Evolutionary conservation across 2,113 vertebrate species (phyloP).

Genomic region (Vimba vimba): DNA sequence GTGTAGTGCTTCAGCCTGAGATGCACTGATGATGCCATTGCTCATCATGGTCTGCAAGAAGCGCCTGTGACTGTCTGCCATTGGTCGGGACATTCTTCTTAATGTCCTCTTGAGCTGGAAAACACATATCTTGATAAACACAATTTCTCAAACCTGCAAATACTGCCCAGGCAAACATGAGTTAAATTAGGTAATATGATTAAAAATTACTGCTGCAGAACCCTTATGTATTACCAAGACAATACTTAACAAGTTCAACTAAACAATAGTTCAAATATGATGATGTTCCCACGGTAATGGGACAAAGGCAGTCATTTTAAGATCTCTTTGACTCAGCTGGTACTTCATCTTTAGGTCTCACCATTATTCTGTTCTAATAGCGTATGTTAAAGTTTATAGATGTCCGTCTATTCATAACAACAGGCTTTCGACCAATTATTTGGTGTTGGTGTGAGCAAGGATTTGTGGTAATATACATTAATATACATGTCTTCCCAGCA

Average conservation of each 20-base stretch:
- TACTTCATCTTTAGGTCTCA: too few species aligned
- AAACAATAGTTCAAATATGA: not conserved
- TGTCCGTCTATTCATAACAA: not conserved
- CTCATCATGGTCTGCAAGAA: constrained; percentile 90
- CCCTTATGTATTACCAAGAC: not conserved
- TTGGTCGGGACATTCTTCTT: constrained; percentile 68
- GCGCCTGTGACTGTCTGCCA: constrained; percentile 84
- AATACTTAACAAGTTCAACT: not conserved
- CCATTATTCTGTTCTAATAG: too few species aligned
- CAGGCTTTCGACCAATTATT: not conserved
- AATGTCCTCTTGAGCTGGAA: not conserved
- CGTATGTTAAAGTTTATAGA: not conserved
- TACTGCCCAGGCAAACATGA: not conserved
- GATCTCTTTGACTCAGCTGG: not conserved
- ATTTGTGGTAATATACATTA: not conserved
- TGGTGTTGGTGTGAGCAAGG: not conserved
- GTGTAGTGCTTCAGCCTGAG: constrained; percentile 71
- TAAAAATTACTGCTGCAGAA: not conserved
- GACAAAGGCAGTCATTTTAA: not conserved
- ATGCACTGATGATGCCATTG: constrained; percentile 80
- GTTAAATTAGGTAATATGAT: not conserved
- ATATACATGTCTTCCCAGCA: not conserved
- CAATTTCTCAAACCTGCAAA: not conserved
- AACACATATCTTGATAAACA: not conserved
- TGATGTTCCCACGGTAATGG: not conserved